A percentile compares a stretch with the other conserved stretches of the same genome.
Evolutionary conservation across 2,888 invertebrate species (phyloP).

Genomic region (Lasioglossum lativentre): DNA sequence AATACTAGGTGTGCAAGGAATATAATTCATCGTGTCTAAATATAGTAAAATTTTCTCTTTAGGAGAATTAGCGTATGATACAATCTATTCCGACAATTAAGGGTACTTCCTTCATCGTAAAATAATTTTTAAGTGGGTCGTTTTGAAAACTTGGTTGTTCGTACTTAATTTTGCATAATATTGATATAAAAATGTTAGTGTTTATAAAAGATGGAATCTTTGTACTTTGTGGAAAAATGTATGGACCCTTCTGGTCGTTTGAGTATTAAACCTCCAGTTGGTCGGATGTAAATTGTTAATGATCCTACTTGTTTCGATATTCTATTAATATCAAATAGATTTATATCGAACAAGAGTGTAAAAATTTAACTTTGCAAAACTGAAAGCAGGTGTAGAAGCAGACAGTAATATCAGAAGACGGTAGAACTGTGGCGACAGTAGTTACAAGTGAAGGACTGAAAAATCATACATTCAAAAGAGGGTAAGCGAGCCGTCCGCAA

Average conservation of each 20-base stretch:
- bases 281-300: no score
- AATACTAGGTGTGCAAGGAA: background rate
- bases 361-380: background rate
- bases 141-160: background rate
- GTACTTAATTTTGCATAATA: no score
- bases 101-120: background rate
- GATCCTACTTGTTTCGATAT: no score
- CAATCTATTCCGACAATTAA: background rate
- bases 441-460: background rate
- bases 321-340: no score
- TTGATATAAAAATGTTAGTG: no score
- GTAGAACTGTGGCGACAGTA: background rate
- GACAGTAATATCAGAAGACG: background rate
- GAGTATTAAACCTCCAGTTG: no score
- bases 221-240: no score
- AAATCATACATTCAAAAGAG: background rate
- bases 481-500: background rate
- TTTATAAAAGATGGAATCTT: no score
- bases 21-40: background rate
- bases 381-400: background rate
- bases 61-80: background rate
- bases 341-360: no score
- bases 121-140: background rate
- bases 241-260: no score
- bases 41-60: background rate